Conservation (phyloP, 1,140 invertebrate species). For the Battus philenor region DNA sequence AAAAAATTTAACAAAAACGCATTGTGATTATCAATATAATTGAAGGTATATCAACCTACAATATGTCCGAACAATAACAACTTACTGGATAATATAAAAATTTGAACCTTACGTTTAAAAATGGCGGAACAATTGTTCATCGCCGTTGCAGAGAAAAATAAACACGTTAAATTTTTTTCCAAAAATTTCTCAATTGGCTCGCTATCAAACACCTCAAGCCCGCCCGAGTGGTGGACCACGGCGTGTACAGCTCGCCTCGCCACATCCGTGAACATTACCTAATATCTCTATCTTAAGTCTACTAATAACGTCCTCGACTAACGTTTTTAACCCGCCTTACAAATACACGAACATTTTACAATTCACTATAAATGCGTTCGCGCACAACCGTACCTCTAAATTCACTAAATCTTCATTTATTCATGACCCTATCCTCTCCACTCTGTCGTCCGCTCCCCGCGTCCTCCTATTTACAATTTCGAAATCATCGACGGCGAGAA, state of each 20-base stretch:
- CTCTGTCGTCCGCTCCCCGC: background rate
- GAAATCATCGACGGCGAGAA: constrained; percentile 20
- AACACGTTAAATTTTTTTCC: constrained; percentile 30
- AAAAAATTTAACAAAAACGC: constrained; percentile 61
- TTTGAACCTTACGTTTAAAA: constrained; percentile 39
- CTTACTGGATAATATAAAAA: constrained; percentile 54
- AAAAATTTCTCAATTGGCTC: constrained; percentile 26
- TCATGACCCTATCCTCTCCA: constrained; percentile 1
- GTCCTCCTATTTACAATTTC: constrained; percentile 2
- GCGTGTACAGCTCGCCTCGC: constrained; percentile 11
- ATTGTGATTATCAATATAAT: constrained; percentile 34
- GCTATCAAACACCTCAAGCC: too few relatives aligned
- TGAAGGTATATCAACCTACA: constrained; percentile 36
- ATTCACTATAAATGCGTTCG: constrained; percentile 46
- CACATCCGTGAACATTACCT: constrained; percentile 28
- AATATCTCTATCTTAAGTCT: constrained; percentile 53
- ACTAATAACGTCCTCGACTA: constrained; percentile 52
- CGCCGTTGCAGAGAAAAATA: constrained; percentile 21
- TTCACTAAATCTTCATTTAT: constrained; percentile 50
- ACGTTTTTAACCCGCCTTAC: constrained; percentile 25
- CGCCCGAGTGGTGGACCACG: too few relatives aligned
- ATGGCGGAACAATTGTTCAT: constrained; percentile 34
- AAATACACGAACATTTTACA: constrained; percentile 37
- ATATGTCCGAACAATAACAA: constrained; percentile 55
- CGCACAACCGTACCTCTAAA: constrained; percentile 34